These are phyloP conservation scores for Amphimallon solstitiale DNA, from an alignment of 2,888 invertebrate species.

Conservation along the genomic window DNA sequence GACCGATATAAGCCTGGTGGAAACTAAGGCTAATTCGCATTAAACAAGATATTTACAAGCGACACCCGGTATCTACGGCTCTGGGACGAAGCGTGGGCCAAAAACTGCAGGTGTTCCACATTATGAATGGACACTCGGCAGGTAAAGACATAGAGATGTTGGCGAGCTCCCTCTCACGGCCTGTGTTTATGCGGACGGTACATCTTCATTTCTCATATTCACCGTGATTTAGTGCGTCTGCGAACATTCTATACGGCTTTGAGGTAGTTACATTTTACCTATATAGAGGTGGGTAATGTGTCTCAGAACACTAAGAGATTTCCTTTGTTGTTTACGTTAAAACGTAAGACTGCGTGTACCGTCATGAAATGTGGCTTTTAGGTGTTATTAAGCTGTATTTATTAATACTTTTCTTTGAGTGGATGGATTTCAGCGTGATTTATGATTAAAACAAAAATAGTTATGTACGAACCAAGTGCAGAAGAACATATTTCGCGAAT, in stretches of 20 bases:
- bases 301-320: constrained; percentile 6
- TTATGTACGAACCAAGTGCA: too few relatives aligned
- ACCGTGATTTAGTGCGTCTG: constrained; percentile 44
- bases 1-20: constrained; percentile 39
- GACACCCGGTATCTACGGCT: constrained; percentile 52
- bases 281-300: constrained; percentile 26
- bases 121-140: constrained; percentile 31
- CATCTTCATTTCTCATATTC: constrained; percentile 52
- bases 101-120: constrained; percentile 48
- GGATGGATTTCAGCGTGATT: too few relatives aligned
- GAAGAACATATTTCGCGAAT: too few relatives aligned
- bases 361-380: constrained; percentile 4
- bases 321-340: constrained; percentile 7
- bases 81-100: constrained; percentile 54
- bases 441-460: too few relatives aligned
- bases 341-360: not conserved
- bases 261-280: constrained; percentile 42
- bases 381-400: not conserved
- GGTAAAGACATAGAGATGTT: constrained; percentile 48
- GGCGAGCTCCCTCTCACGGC: constrained; percentile 47
- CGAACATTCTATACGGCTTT: constrained; percentile 43
- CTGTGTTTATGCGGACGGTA: constrained; percentile 46
- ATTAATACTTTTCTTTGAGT: too few relatives aligned
- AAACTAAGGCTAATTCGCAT: constrained; percentile 41
- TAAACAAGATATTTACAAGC: constrained; percentile 56